phyloP scores from a whole-genome alignment of 2,113 vertebrate genomes.

The Takifugu flavidus region DNA sequence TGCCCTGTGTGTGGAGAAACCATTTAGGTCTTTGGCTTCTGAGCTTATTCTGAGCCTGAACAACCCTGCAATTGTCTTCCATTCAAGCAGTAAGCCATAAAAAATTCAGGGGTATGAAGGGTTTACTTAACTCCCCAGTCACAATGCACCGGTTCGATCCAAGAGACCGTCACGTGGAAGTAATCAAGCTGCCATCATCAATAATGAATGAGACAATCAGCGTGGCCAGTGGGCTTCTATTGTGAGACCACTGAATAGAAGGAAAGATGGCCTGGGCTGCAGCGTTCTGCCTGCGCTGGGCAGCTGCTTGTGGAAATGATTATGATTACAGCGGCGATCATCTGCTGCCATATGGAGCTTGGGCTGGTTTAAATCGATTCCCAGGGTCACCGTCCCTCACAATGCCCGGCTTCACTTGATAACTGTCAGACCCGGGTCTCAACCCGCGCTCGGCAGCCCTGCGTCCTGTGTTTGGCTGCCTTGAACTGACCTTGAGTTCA shows the following conservation, averaged over 20 bases:
- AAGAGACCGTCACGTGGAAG: constrained; percentile 52
- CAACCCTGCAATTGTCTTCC: constrained; percentile 20
- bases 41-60: constrained; percentile 25
- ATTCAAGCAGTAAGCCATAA: constrained; percentile 56
- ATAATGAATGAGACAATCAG: constrained; percentile 70
- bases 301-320: constrained; percentile 43
- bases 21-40: constrained; percentile 18
- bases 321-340: constrained; percentile 12
- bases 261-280: constrained; percentile 22
- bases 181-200: constrained; percentile 70
- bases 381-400: constrained; percentile 15
- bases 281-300: constrained; percentile 26
- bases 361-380: background rate
- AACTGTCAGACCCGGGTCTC: constrained; percentile 30
- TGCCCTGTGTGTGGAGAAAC: constrained; percentile 30
- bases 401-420: constrained; percentile 22
- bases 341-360: background rate
- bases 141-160: constrained; percentile 60
- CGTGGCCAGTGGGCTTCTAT: constrained; percentile 44
- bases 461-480: background rate
- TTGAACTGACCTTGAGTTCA: constrained; percentile 2
- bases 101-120: constrained; percentile 32
- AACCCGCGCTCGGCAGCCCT: background rate
- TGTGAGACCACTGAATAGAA: constrained; percentile 57
- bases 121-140: constrained; percentile 61